These are phyloP conservation scores for Rhynchomys soricoides DNA, from an alignment of 2,113 vertebrate species.

Conservation along the genomic window DNA sequence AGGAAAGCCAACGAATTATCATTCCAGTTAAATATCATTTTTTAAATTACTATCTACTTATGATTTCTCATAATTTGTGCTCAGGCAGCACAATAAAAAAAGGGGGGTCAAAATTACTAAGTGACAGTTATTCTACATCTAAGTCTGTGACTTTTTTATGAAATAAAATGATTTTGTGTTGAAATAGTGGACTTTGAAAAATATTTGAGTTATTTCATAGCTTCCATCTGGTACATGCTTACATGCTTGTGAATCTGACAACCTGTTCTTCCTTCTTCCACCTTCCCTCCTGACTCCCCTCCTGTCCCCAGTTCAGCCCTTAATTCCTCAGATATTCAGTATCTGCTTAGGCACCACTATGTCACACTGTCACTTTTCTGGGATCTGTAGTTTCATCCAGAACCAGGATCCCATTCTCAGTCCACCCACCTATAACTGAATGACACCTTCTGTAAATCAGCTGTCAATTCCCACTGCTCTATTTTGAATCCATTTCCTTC, in stretches of 20 bases:
- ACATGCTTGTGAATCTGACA: neutral
- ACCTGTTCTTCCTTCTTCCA: neutral
- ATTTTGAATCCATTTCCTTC: neutral
- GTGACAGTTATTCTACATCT: neutral
- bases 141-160: conserved; percentile 25
- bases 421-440: too few relatives aligned
- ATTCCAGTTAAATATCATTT: neutral
- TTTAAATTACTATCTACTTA: neutral
- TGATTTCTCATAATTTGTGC: conserved; percentile 34
- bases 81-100: neutral
- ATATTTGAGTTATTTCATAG: neutral
- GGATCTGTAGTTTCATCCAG: neutral
- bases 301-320: neutral
- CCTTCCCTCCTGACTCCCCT: fast-evolving
- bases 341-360: neutral
- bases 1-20: neutral
- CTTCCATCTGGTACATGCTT: neutral
- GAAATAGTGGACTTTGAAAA: neutral
- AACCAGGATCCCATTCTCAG: neutral
- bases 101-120: conserved; percentile 14
- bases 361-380: neutral
- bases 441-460: neutral
- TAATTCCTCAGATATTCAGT: neutral
- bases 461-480: neutral
- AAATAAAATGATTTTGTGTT: neutral